Evolutionary conservation across 1,140 invertebrate genomes (phyloP).

Genomic region (Charaxes varanes): DNA sequence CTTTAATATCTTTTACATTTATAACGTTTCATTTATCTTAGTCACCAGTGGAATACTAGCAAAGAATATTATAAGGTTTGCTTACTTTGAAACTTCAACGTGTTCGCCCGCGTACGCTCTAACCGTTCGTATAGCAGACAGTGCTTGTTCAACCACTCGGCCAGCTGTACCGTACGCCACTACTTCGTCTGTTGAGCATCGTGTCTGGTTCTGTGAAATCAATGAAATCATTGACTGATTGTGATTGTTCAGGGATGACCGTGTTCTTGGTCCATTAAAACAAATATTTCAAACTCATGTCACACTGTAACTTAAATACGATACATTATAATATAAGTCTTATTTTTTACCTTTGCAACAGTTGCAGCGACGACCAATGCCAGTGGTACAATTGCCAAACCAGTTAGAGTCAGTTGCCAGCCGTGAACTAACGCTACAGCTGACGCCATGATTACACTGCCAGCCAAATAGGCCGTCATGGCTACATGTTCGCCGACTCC

Average conservation of each 20-base stretch:
- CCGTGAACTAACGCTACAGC: constrained; percentile 83
- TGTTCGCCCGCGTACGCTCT: constrained; percentile 86
- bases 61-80: background rate
- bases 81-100: constrained; percentile 80
- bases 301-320: too few species aligned
- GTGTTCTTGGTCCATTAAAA: too few species aligned
- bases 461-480: constrained; percentile 82
- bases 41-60: background rate
- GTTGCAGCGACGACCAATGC: constrained; percentile 44
- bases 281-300: too few species aligned
- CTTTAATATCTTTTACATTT: too few species aligned
- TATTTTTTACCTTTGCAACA: constrained; percentile 52
- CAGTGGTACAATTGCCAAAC: constrained; percentile 65
- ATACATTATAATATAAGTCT: background rate
- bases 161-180: constrained; percentile 85
- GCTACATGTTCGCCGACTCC: constrained; percentile 92
- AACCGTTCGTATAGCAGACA: constrained; percentile 85
- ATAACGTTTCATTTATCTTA: background rate
- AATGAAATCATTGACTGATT: constrained; percentile 2
- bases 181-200: constrained; percentile 79
- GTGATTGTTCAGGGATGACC: too few species aligned
- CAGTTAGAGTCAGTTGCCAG: constrained; percentile 88
- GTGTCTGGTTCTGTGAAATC: constrained; percentile 73
- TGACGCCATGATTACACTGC: constrained; percentile 80
- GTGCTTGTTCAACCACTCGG: constrained; percentile 84